Percentiles rank a stretch among this genome's conserved stretches.
phyloP scores from a whole-genome alignment of 2,888 invertebrate species.

The Strigamia crassipes region DNA sequence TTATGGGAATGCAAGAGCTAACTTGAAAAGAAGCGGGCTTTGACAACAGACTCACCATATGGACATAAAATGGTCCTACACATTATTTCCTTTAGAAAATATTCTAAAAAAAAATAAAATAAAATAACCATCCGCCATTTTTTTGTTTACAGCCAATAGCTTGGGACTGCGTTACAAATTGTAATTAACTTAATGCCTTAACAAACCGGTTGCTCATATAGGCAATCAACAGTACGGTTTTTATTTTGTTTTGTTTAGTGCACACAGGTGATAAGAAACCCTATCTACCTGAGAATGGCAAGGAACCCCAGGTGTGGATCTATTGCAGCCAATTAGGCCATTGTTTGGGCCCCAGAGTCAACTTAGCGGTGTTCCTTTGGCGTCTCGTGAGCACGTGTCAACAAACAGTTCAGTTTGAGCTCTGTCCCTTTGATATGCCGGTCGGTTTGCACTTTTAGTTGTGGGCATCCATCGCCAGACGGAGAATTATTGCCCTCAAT shows the following conservation, averaged over 20 bases:
- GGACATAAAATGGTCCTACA: not conserved
- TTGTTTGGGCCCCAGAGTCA: slow-evolving; percentile 1
- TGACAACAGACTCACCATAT: not conserved
- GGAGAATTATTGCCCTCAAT: not conserved
- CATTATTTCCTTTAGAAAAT: not conserved
- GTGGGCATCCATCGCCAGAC: not conserved
- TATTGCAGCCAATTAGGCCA: slow-evolving; percentile 10
- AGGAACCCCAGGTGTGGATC: not conserved
- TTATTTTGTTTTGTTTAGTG: not conserved
- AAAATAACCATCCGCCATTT: too few relatives aligned
- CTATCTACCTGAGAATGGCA: not conserved
- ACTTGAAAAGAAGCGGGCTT: slow-evolving; percentile 1
- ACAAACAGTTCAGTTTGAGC: not conserved
- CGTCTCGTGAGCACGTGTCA: slow-evolving; percentile 1
- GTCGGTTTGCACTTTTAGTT: not conserved
- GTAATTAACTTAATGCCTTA: too few relatives aligned
- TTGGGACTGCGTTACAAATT: too few relatives aligned
- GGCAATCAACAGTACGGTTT: too few relatives aligned
- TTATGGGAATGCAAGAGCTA: slow-evolving; percentile 7
- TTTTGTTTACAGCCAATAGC: too few relatives aligned
- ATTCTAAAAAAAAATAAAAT: too few relatives aligned
- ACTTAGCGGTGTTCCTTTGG: slow-evolving; percentile 4
- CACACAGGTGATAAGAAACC: not conserved
- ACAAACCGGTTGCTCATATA: too few relatives aligned
- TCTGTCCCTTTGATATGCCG: not conserved